These are phyloP conservation scores for Himalopsyche anomala DNA, from an alignment of 2,888 invertebrate species.

Conservation along the genomic window DNA sequence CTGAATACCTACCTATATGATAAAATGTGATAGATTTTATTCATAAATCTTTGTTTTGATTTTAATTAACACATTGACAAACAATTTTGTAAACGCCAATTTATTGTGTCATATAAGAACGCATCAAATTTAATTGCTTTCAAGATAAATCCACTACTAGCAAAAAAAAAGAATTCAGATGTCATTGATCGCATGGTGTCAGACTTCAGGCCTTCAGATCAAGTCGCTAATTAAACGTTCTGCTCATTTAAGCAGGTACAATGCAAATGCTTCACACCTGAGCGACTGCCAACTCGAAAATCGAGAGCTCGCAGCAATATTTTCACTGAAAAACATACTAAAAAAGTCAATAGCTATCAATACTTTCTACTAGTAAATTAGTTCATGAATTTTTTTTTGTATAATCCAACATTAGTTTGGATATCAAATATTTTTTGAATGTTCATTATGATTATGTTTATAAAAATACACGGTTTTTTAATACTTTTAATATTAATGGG, in stretches of 20 bases:
- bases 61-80: too few species aligned
- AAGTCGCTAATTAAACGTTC: conserved; percentile 13
- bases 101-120: too few species aligned
- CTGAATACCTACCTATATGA: too few species aligned
- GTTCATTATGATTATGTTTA: too few species aligned
- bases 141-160: neutral
- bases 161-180: neutral
- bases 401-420: too few species aligned
- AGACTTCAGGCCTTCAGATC: neutral
- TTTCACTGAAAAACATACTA: neutral
- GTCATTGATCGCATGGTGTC: conserved; percentile 1
- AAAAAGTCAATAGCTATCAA: neutral
- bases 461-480: too few species aligned
- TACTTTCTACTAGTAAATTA: conserved; percentile 4
- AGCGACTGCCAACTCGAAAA: neutral
- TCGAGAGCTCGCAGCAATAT: neutral
- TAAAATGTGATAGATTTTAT: too few species aligned
- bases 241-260: conserved; percentile 34
- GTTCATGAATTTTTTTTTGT: neutral
- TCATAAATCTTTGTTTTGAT: too few species aligned
- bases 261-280: neutral
- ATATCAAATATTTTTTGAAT: too few species aligned
- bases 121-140: too few species aligned
- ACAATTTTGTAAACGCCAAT: too few species aligned
- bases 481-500: too few species aligned